phyloP scores from a whole-genome alignment of 2,113 vertebrate genomes.

The Anguilla rostrata region DNA sequence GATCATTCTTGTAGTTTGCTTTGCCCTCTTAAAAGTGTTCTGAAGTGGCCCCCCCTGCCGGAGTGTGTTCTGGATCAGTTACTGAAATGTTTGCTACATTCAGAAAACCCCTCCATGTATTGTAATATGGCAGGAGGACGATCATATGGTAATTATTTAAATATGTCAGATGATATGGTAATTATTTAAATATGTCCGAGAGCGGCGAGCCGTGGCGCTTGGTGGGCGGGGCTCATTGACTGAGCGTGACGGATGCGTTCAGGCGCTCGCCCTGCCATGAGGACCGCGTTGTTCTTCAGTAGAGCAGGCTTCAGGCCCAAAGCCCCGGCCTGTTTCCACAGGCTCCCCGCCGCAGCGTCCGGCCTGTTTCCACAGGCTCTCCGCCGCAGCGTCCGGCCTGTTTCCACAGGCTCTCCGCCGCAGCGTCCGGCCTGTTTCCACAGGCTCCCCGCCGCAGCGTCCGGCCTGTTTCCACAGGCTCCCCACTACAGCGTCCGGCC shows the following conservation, averaged over 20 bases:
- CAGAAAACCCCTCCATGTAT: constrained; percentile 64
- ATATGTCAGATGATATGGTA: constrained; percentile 74
- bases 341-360: constrained; percentile 44
- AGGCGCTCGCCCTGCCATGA: constrained; percentile 64
- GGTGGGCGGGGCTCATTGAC: constrained; percentile 71
- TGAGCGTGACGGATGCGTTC: constrained; percentile 67
- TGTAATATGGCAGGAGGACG: constrained; percentile 68
- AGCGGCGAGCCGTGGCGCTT: constrained; percentile 72
- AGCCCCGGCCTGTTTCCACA: constrained; percentile 57
- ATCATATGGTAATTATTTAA: constrained; percentile 76
- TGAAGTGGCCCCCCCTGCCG: background rate
- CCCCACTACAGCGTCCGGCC: too few relatives aligned
- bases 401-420: too few relatives aligned
- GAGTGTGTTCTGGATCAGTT: background rate
- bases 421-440: too few relatives aligned
- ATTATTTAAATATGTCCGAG: constrained; percentile 74
- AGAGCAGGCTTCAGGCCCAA: constrained; percentile 61
- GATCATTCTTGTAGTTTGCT: background rate
- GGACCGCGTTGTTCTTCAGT: constrained; percentile 65
- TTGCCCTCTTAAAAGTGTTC: background rate
- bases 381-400: too few relatives aligned
- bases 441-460: too few relatives aligned
- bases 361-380: too few relatives aligned
- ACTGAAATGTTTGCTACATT: constrained; percentile 29
- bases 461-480: too few relatives aligned